Evolutionary conservation across 2,113 vertebrate species (phyloP).

Genomic region (Rhombomys opimus): DNA sequence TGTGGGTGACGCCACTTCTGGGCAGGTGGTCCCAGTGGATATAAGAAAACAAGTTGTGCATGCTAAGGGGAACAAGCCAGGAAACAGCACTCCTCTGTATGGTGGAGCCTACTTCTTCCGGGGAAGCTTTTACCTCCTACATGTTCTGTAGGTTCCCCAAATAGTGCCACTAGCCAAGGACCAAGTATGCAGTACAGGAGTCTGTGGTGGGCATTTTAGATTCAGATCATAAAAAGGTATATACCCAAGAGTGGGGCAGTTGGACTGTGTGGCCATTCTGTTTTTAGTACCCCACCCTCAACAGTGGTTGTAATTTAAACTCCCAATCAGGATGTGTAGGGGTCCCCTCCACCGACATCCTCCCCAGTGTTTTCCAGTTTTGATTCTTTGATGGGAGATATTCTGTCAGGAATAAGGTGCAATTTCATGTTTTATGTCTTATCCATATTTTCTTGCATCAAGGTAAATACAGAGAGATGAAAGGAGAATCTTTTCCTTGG

Average conservation of each 20-base stretch:
- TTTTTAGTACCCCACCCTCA: neutral
- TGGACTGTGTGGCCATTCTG: neutral
- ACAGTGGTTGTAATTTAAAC: neutral
- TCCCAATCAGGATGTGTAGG: too few relatives aligned
- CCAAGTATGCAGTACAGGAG: neutral
- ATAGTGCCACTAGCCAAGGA: too few relatives aligned
- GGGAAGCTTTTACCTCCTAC: too few relatives aligned
- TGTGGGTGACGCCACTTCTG: too few relatives aligned
- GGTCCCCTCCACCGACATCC: neutral
- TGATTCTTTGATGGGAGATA: neutral
- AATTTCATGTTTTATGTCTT: neutral
- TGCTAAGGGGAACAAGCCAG: neutral
- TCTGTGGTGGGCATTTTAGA: neutral
- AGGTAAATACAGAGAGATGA: neutral
- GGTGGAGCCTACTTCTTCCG: neutral
- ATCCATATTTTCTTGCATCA: neutral
- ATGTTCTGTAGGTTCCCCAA: neutral
- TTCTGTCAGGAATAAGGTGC: neutral
- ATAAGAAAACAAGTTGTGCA: neutral
- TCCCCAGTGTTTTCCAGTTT: neutral
- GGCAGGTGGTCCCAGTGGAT: neutral
- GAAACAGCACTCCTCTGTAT: neutral
- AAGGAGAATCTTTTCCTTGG: neutral
- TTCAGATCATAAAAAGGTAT: neutral
- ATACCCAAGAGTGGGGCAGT: neutral